Evolutionary conservation across 2,888 invertebrate species (phyloP).

Genomic region (Tanaodytes sp.): DNA sequence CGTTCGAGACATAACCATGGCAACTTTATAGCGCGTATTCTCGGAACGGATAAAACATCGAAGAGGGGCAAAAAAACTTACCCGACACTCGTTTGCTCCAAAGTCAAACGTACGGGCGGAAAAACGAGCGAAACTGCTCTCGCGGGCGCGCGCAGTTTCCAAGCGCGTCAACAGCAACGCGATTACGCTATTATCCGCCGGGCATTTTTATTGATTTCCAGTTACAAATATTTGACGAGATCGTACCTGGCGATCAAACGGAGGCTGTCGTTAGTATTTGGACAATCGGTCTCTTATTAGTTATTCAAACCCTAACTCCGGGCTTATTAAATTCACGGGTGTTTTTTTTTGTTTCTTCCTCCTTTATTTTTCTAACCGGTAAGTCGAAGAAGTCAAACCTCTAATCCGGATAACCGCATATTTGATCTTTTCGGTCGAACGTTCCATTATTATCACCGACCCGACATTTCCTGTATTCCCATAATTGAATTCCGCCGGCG

Average conservation of each 20-base stretch:
- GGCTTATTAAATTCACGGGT: too few species aligned
- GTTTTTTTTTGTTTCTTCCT: too few species aligned
- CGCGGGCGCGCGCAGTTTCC: slow-evolving; percentile 15
- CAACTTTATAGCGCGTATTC: slow-evolving; percentile 40
- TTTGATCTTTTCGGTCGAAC: slow-evolving; percentile 27
- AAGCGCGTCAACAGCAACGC: slow-evolving; percentile 3
- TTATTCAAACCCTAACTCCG: too few species aligned
- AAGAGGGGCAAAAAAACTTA: slow-evolving; percentile 5
- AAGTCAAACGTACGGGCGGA: slow-evolving; percentile 8
- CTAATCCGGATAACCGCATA: slow-evolving; percentile 18
- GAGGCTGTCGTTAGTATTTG: too few species aligned
- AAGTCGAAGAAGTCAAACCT: slow-evolving; percentile 16
- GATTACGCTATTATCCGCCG: too few species aligned
- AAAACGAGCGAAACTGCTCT: slow-evolving; percentile 13
- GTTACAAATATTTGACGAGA: neutral
- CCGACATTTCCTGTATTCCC: slow-evolving; percentile 34
- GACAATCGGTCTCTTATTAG: too few species aligned
- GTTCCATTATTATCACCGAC: slow-evolving; percentile 29
- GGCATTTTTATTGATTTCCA: too few species aligned
- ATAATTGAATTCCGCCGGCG: slow-evolving; percentile 36
- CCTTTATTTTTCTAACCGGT: too few species aligned
- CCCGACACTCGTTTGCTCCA: slow-evolving; percentile 19
- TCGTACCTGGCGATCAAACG: too few species aligned
- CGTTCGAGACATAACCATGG: slow-evolving; percentile 28
- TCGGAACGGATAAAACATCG: slow-evolving; percentile 31